phyloP scores from a whole-genome alignment of 2,113 vertebrate species.

The Carassius gibelio region DNA sequence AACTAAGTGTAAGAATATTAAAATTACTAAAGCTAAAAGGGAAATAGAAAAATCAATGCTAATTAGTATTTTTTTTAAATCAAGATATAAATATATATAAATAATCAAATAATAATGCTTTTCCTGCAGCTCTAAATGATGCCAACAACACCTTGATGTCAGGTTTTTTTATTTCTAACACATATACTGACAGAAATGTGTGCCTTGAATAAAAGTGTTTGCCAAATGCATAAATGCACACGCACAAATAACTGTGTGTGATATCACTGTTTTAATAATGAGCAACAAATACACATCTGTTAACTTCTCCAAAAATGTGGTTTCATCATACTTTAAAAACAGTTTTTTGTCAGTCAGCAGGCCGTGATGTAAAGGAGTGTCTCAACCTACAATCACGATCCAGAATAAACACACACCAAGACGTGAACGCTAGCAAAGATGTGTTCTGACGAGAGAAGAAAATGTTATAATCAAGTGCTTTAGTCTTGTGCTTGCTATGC shows the following conservation, averaged over 20 bases:
- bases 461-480: neutral
- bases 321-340: neutral
- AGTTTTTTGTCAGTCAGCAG: neutral
- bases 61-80: no score
- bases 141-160: neutral
- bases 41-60: no score
- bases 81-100: neutral
- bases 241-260: neutral
- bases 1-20: no score
- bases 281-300: neutral
- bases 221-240: neutral
- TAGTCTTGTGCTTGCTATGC: neutral
- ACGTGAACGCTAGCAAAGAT: no score
- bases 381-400: neutral
- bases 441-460: no score
- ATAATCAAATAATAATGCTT: neutral
- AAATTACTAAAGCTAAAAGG: no score
- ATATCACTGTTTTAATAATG: neutral
- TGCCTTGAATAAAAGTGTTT: neutral
- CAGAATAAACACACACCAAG: no score
- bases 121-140: neutral
- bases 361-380: neutral
- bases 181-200: neutral
- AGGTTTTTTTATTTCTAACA: neutral
- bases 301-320: neutral